Base-by-base conservation (phyloP, 2,113 vertebrate species). In the Murina feae region DNA sequence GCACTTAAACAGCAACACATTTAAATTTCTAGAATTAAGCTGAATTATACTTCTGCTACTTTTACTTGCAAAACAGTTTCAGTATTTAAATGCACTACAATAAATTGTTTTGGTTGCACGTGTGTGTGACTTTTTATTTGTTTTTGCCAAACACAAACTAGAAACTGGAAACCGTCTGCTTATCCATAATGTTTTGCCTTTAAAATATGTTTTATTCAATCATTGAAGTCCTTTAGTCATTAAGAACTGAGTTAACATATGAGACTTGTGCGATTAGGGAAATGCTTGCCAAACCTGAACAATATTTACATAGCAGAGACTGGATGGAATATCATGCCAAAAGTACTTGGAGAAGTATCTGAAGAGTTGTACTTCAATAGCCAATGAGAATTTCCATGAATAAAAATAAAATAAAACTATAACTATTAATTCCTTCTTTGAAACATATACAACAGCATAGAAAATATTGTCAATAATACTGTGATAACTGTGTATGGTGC, bases 161-260 rank as follows among this genome's bases (percentile, higher is more conserved):
- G 47, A 32, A 96, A 90, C 39, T 78, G 76, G 75, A 86, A 96
- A 93, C 58, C 71, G 30, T 81, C 93, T 95, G 74, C 93, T 37
- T 90, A 88, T 69, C 39, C 53, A 90, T 78, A 90, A 92, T 90
- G 85, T 91, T 90, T 97, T 95, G 44, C 66, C 42, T 94, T 92
- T 78, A 85, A 93, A 93, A 49, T 95, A 49, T 96, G 68, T 92
- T 95, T 96, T 95, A 60, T 60, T 93, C 35, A 18, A 89, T 66
- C 37, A 75, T 18, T 69, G 71, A 90, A 97, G 65, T 58, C 30
- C 53, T 86, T 87, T 86, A 89, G 74, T 86, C 39, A 90, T 94
- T 93, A 96, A 63, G 55, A 93, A 95, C 53, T 86, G 55, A 94
- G 94, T 92, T 95, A 96, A 74, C 88, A 93, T 96, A 96, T 95